These are phyloP conservation scores for Xenentodon cancila DNA, from an alignment of 2,797 vertebrate species.

Conservation along the genomic window DNA sequence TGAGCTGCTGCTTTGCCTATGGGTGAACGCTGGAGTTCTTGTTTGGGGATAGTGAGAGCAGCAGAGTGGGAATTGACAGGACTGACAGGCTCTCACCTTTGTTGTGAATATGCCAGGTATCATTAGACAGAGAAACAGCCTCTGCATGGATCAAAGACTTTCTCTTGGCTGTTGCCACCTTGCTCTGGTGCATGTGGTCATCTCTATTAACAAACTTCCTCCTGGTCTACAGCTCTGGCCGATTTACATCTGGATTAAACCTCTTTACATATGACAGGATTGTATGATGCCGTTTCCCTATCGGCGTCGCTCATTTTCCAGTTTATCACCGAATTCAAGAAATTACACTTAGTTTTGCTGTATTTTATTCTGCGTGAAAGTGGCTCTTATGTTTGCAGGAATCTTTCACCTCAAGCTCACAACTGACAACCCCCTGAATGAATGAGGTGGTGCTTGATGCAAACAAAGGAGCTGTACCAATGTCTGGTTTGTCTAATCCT, in stretches of 20 bases:
- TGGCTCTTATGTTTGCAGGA: too few species aligned
- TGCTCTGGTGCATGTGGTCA: constrained; percentile 55
- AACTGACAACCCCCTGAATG: constrained; percentile 10
- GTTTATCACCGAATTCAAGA: too few species aligned
- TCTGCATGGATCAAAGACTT: constrained; percentile 68
- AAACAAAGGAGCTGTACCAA: constrained; percentile 17
- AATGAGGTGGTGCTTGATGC: constrained; percentile 18
- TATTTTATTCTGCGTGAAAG: background rate
- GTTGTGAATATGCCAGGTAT: constrained; percentile 58
- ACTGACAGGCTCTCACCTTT: constrained; percentile 37
- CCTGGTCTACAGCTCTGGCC: constrained; percentile 25
- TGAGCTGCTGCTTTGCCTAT: constrained; percentile 31
- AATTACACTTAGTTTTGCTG: background rate
- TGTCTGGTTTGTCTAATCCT: constrained; percentile 24
- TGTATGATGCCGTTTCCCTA: background rate
- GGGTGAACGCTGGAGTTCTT: constrained; percentile 53
- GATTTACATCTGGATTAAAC: constrained; percentile 41
- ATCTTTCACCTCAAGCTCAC: background rate
- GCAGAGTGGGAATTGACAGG: constrained; percentile 35
- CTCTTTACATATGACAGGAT: constrained; percentile 20
- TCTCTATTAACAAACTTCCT: constrained; percentile 36
- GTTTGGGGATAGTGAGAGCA: constrained; percentile 47
- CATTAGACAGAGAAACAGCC: constrained; percentile 59
- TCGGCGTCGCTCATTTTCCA: background rate
- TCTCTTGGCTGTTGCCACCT: constrained; percentile 63